phyloP scores from a whole-genome alignment of 30 jellyfish, hydroid and myxozoan species.

The Turritopsis rubra region DNA sequence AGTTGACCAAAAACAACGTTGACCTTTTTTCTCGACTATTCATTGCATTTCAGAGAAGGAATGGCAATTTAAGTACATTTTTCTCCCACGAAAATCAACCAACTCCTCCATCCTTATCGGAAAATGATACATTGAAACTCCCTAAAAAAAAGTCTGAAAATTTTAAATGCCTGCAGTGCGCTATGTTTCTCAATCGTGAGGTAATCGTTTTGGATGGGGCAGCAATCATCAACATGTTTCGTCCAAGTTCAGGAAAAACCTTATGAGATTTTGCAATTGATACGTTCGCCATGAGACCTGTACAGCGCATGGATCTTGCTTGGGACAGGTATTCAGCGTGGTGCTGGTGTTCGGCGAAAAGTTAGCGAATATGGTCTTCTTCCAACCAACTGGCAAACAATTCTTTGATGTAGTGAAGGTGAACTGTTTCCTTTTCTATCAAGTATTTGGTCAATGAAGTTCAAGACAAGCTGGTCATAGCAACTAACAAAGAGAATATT shows the following conservation, averaged over 20 bases:
- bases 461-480: conserved; percentile 6
- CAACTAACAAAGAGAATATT: background rate
- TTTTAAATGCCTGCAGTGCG: background rate
- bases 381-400: conserved; percentile 56
- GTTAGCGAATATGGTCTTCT: conserved; percentile 21
- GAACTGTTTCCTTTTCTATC: conserved; percentile 40
- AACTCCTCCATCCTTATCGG: conserved; percentile 46
- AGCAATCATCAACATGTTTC: conserved; percentile 31
- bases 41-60: conserved; percentile 54
- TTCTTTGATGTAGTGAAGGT: conserved; percentile 29
- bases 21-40: conserved; percentile 44
- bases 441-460: background rate
- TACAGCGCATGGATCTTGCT: conserved; percentile 38
- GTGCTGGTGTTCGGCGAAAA: conserved; percentile 47
- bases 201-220: conserved; percentile 48
- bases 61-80: conserved; percentile 40
- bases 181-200: conserved; percentile 26
- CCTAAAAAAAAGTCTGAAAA: conserved; percentile 5
- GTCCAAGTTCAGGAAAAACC: conserved; percentile 34
- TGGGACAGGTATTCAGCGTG: conserved; percentile 42
- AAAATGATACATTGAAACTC: conserved; percentile 23
- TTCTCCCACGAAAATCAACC: conserved; percentile 55
- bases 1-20: conserved; percentile 41
- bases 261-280: conserved; percentile 27
- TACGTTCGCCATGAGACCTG: conserved; percentile 25